These are phyloP conservation scores for Zosterops lateralis DNA, from an alignment of 2,113 vertebrate genomes.

Conservation along the genomic window DNA sequence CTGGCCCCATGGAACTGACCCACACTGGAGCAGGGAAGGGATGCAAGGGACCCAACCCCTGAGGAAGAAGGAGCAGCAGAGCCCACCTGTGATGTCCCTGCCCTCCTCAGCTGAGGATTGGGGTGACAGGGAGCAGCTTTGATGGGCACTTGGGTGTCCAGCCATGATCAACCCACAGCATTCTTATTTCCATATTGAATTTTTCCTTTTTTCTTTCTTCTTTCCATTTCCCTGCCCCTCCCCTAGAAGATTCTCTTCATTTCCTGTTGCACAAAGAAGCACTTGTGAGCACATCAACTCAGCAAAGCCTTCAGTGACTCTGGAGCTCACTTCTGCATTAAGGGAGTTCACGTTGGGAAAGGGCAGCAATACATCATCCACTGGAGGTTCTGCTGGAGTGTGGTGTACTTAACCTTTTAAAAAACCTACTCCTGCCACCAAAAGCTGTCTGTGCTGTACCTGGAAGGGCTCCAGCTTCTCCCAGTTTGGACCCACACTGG, in stretches of 20 bases:
- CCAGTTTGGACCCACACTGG: neutral
- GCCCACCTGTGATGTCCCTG: neutral
- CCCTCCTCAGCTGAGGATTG: neutral
- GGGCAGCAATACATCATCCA: neutral
- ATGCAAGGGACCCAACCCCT: neutral
- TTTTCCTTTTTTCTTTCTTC: neutral
- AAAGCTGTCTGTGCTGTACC: neutral
- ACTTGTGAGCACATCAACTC: neutral
- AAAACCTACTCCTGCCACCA: neutral
- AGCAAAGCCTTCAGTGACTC: neutral
- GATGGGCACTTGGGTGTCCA: neutral
- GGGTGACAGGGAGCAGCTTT: neutral
- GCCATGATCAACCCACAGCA: neutral
- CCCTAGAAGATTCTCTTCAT: neutral
- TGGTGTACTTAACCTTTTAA: neutral
- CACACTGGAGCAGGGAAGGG: too few relatives aligned
- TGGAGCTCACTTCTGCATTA: neutral
- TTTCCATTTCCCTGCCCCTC: fast-evolving
- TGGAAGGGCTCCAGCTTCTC: neutral
- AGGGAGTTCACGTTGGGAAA: neutral
- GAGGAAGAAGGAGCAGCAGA: neutral
- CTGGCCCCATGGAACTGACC: neutral
- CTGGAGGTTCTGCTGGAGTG: neutral
- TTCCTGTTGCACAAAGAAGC: neutral
- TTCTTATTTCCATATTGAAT: neutral